These are phyloP conservation scores for Otolemur garnettii DNA, from an alignment of 2,113 vertebrate genomes.

Conservation along the genomic window DNA sequence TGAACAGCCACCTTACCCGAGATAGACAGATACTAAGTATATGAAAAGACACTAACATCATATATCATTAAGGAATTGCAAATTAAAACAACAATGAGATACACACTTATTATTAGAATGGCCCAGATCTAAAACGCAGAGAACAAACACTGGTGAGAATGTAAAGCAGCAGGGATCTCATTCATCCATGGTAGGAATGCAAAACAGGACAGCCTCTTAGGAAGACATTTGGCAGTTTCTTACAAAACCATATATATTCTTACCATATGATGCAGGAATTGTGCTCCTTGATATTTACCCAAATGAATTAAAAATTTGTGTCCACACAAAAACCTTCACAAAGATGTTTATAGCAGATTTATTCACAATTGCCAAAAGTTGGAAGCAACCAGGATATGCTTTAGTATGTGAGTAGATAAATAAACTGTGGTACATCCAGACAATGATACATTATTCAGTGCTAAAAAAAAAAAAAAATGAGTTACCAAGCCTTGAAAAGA, in stretches of 20 bases:
- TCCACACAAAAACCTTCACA: neutral
- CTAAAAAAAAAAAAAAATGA: conserved; percentile 30
- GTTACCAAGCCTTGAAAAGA: neutral
- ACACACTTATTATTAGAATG: neutral
- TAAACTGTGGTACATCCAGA: neutral
- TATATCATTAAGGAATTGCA: neutral
- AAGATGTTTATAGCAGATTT: conserved; percentile 24
- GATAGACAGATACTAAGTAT: neutral
- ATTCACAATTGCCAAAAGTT: conserved; percentile 15
- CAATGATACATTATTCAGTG: neutral
- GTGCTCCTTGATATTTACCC: neutral
- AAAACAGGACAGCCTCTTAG: neutral
- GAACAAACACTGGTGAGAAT: neutral
- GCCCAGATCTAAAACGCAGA: neutral
- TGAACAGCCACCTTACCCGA: neutral
- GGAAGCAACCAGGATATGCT: neutral
- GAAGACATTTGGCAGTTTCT: neutral
- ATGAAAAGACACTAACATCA: neutral
- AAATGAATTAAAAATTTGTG: conserved; percentile 22
- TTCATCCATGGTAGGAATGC: neutral
- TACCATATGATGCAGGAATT: neutral
- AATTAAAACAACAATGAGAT: neutral
- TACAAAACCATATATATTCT: neutral
- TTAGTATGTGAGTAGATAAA: neutral
- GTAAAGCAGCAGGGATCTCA: neutral